Evolutionary conservation across 2,888 invertebrate species (phyloP), one percentile per base, ranked within the genome.

Genomic region (Endotricha flammealis): DNA sequence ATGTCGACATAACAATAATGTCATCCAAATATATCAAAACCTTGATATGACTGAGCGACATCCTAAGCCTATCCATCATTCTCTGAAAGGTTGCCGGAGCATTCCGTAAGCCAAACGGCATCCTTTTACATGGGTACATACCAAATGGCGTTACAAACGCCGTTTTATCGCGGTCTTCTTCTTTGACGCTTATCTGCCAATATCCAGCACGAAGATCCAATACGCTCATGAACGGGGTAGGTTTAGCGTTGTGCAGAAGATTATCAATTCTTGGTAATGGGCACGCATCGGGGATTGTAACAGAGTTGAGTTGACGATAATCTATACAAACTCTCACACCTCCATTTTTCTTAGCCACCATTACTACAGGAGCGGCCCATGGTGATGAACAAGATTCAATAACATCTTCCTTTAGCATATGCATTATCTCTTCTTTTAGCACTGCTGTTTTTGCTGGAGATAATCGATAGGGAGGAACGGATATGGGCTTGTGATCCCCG

Each of bases 321-420:
- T 27, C 11, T 1, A 14, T 6, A 8, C 29, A 29, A 7, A 20
- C 20, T 20, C 20, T 3, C 7, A 20, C 7, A 2, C 4, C 7
- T 20, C 20, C 20, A 20, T 16, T n/a, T 2, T 13, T 9, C 10
- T 29, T 29, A 4, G 29, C 9, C 1, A 14, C 10, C 29, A 29
- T 29, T 2, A 29, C 14, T 9, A 10, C 29, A 8, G 29, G 29
- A 1, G 29, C 13, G 9, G 9, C 14, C 16, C 29, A 67, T 9
- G 61, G 52, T 3, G 57, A 58, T 30, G 62, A 59, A 30, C 55
- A 53, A 35, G 62, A 56, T 40, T 68, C 63, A 4, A 66, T 63
- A 1, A 29, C 10, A 2, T 16, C 16, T 2, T 29, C 29, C 6
- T 14, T 2, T 2, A 16, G 8, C 29, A 29, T 29, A 9, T 9